Percentiles rank a stretch among this genome's conserved stretches.
Evolutionary conservation across 2,888 invertebrate genomes (phyloP).

Genomic region (Eustalomyia histrio): DNA sequence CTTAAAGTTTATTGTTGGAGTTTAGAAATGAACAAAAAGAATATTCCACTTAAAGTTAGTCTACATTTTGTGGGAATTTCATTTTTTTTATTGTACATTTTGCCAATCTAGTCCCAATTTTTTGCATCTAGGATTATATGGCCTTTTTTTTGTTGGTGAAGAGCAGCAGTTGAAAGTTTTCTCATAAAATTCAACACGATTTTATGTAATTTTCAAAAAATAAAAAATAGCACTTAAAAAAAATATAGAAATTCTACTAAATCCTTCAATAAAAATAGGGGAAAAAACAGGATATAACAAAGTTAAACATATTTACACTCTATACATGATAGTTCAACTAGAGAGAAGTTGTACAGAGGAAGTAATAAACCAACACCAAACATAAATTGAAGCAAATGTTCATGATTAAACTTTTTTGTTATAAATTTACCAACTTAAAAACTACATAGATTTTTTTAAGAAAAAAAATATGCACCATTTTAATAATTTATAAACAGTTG

Average conservation of each 20-base stretch:
- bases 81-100: slow-evolving; percentile 21
- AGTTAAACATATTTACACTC: slow-evolving; percentile 28
- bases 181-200: slow-evolving; percentile 63
- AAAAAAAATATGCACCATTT: not conserved
- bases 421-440: not conserved
- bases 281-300: slow-evolving; percentile 1
- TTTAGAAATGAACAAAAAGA: slow-evolving; percentile 26
- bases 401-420: no score
- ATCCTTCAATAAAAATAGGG: not conserved
- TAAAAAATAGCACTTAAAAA: not conserved
- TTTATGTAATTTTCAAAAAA: slow-evolving; percentile 22
- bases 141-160: slow-evolving; percentile 19
- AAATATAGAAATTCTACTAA: not conserved
- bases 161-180: slow-evolving; percentile 60
- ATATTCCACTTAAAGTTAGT: slow-evolving; percentile 48
- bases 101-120: slow-evolving; percentile 45
- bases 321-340: not conserved
- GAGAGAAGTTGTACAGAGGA: not conserved
- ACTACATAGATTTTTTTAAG: not conserved
- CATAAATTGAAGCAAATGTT: not conserved
- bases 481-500: not conserved
- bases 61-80: slow-evolving; percentile 10
- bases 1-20: not conserved
- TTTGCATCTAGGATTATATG: slow-evolving; percentile 22
- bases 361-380: not conserved